Evolutionary conservation across 2,797 vertebrate genomes (phyloP), one percentile per base, ranked within the genome.

Genomic region (Ispidina lecontei): DNA sequence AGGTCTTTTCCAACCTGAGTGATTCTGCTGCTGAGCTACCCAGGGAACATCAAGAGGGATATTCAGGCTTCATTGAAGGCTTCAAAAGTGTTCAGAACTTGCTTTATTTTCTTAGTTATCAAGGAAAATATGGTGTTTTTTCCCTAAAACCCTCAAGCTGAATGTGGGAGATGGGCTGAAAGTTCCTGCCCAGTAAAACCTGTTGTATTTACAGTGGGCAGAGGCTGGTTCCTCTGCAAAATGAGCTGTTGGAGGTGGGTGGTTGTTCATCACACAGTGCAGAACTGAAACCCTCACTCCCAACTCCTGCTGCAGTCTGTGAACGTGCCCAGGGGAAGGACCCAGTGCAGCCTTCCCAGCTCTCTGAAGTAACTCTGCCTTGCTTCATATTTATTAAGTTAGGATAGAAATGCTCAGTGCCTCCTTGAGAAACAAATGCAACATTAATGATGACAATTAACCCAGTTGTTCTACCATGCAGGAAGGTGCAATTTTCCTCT

Each of bases 401-500:
- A 47, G 8, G 35, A n/a, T 20, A 73, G 54, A 90, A 87, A 46
- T 77, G 56, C 72, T 79, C 55, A 41, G 11, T 75, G 65, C 12
- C 76, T 91, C 93, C 71, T 87, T 78, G 82, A 65, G 33, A 85
- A 89, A 68, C 65, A 80, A 94, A 93, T n/a, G 33, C 60, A 92
- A 33, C 82, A 72, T 95, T 93, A 65, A 62, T 91, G 86, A 71
- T 82, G 86, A 65, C 94, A 96, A 96, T 96, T 96, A 97, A 95
- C 92, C 90, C 91, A 96, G 91, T 96, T 97, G 92, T 96, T 96
- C 89, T 95, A 67, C 94, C 96, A 52, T 92, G 95, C 93, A 94
- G 95, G 94, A 96, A 97, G 96, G 77, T 89, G 81, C 51, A 93
- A 54, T 96, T 96, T 96, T 95, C 93, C 79, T 91, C 73, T 92